phyloP scores from a whole-genome alignment of 2,113 vertebrate genomes.

The Mus musculus region GRCm39 chr11:23751001-23751500 shows the following conservation, averaged over 20 bases:
- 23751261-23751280: not conserved
- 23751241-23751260: not conserved
- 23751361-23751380: not conserved
- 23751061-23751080: not conserved
- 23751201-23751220: too few species aligned
- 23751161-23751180: too few species aligned
- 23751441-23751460: slow-evolving; percentile 18
- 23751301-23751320: too few species aligned
- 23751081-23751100: not conserved
- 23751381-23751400: not conserved
- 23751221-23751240: not conserved
- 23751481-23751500: slow-evolving; percentile 36
- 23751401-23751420: slow-evolving; percentile 36
- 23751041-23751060: not conserved
- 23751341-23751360: not conserved
- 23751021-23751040: not conserved
- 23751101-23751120: not conserved
- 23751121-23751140: too few species aligned
- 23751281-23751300: not conserved
- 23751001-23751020: not conserved
- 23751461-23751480: not conserved
- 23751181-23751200: too few species aligned
- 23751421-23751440: slow-evolving; percentile 20
- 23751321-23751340: not conserved
- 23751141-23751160: too few species aligned